Percentiles rank a stretch among this genome's conserved stretches.
Conservation (phyloP, 2,797 vertebrate species). For the Lepilemur septentrionalis region DNA sequence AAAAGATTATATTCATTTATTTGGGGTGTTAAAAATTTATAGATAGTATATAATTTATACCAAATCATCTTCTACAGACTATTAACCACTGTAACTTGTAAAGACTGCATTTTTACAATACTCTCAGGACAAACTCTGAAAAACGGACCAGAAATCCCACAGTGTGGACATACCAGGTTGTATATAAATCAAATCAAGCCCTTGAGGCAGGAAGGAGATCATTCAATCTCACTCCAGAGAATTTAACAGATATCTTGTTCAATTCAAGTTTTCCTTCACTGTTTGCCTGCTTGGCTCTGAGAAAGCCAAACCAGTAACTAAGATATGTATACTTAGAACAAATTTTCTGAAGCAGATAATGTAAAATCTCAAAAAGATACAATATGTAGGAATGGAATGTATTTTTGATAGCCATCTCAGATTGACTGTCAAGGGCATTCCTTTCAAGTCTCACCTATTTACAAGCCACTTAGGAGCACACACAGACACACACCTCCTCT, state of each 20-base stretch:
- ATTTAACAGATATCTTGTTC: background rate
- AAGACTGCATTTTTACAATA: background rate
- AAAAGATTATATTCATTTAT: background rate
- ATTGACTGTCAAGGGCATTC: background rate
- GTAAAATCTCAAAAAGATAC: background rate
- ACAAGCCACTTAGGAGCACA: background rate
- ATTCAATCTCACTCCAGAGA: background rate
- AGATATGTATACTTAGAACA: background rate
- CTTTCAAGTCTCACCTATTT: background rate
- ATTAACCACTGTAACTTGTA: background rate
- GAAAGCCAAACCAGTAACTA: background rate
- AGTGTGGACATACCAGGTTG: background rate
- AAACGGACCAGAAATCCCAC: background rate
- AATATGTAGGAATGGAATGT: background rate
- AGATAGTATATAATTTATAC: background rate
- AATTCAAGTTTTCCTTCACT: background rate
- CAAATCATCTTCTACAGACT: background rate
- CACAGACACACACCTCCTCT: background rate
- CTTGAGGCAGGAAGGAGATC: background rate
- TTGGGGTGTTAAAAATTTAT: conserved; percentile 6
- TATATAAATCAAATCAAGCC: background rate
- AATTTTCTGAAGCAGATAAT: background rate
- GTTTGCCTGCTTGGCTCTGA: background rate
- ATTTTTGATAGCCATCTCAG: background rate
- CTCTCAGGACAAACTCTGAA: background rate